A percentile compares a stretch with the other conserved stretches of the same genome.
phyloP scores from a whole-genome alignment of 2,888 invertebrate species.

The Drosophila acutilabella region DNA sequence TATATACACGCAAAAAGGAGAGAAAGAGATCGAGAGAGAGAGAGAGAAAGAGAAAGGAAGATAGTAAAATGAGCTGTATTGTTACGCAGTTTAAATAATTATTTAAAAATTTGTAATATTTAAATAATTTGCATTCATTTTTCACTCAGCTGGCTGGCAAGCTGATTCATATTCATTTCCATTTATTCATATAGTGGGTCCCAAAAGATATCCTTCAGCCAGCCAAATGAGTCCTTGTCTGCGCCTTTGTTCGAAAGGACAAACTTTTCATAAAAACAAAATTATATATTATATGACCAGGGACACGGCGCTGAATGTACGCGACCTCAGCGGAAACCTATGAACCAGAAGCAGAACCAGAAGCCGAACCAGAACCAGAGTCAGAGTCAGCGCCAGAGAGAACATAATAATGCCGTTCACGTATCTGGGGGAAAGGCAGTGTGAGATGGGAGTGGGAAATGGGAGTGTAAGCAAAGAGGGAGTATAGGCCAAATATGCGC shows the following conservation, averaged over 20 bases:
- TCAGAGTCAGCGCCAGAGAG: neutral
- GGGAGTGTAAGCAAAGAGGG: neutral
- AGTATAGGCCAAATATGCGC: slow-evolving; percentile 16
- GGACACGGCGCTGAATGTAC: slow-evolving; percentile 46
- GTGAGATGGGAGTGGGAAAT: neutral
- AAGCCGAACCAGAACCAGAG: slow-evolving; percentile 17
- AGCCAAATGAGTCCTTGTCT: slow-evolving; percentile 48
- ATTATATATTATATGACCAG: slow-evolving; percentile 40
- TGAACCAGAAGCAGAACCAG: slow-evolving; percentile 51
- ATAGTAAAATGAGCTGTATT: slow-evolving; percentile 27
- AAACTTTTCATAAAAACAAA: slow-evolving; percentile 67
- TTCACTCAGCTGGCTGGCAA: slow-evolving; percentile 56
- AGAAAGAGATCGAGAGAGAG: slow-evolving; percentile 16
- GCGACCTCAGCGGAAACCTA: slow-evolving; percentile 73
- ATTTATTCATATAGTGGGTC: slow-evolving; percentile 25
- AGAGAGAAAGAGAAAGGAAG: slow-evolving; percentile 15
- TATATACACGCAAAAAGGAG: slow-evolving; percentile 36
- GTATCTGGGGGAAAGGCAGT: slow-evolving; percentile 44
- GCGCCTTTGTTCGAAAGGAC: slow-evolving; percentile 66
- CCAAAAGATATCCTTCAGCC: slow-evolving; percentile 44
- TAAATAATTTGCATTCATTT: slow-evolving; percentile 68
- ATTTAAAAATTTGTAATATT: slow-evolving; percentile 43
- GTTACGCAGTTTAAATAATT: slow-evolving; percentile 24
- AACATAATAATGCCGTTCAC: slow-evolving; percentile 65
- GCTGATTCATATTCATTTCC: slow-evolving; percentile 49